Evolutionary conservation across 2,113 vertebrate species (phyloP), one percentile per base, ranked within the genome.

Genomic region (Zapus hudsonius): DNA sequence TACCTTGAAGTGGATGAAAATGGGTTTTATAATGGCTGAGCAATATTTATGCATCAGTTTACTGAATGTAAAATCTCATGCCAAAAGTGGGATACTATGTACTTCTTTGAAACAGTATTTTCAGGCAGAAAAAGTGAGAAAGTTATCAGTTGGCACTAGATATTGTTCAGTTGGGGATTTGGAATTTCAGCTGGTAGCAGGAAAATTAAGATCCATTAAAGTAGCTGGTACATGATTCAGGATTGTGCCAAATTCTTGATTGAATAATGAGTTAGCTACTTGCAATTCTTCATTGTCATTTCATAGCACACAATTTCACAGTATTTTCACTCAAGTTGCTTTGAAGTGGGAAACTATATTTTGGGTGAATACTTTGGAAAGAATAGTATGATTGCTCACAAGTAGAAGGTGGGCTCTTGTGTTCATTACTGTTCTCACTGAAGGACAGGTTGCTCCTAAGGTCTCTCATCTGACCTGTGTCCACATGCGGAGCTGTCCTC

Each of bases 241-340:
- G n/a, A 57, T 89, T 79, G 83, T 96, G 92, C 92, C 94, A 93
- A 79, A 95, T 95, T 96, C 95, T 96, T 96, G 96, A 95, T 90
- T 96, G 94, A 96, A 90, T 97, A 96, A 96, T 96, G 94, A 93
- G 42, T 95, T 96, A 92, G 61, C 83, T 92, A 72, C 91, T 95
- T 95, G 72, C 95, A 96, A 96, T 97, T 95, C 91, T 95, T 97
- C 96, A 96, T 75, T 97, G 93, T 96, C 96, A 96, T 89, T 93
- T 97, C 67, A 87, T 76, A 91, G 79, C 87, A 95, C 96, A 72
- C 52, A 89, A 93, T 96, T 96, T 89, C 90, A 72, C 31, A 90
- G 3, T 96, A 57, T 94, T 96, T 96, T 94, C 55, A 93, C 67
- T 83, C 52, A 85, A 88, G 84, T 87, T 94, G 84, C 69, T 83